Evolutionary conservation across 2,797 vertebrate species (phyloP).

Genomic region (Schizothorax lantsangensis): DNA sequence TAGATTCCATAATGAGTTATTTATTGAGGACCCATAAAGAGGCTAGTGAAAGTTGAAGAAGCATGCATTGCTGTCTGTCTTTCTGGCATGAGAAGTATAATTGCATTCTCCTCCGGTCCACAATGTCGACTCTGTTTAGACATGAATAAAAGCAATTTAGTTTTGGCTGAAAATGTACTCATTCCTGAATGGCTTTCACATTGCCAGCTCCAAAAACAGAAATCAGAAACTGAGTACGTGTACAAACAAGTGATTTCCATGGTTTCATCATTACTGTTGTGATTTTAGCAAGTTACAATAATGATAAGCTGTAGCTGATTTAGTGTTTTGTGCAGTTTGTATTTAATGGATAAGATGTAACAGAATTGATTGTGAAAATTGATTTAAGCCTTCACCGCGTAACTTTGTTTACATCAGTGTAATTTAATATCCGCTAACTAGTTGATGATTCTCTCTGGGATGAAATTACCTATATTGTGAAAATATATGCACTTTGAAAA

Average conservation of each 20-base stretch:
- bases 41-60: conserved; percentile 9
- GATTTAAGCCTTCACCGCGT: not conserved
- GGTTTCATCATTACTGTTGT: not conserved
- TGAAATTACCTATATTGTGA: not conserved
- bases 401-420: not conserved
- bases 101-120: conserved; percentile 30
- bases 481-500: conserved; percentile 8
- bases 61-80: conserved; percentile 22
- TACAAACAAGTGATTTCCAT: conserved; percentile 6
- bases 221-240: not conserved
- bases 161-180: not conserved
- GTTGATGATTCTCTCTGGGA: not conserved
- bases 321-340: not conserved
- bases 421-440: not conserved
- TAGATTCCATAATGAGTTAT: conserved; percentile 8
- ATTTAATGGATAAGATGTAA: not conserved
- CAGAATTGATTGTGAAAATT: not conserved
- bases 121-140: conserved; percentile 37
- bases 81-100: conserved; percentile 17
- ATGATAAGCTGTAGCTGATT: not conserved
- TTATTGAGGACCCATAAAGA: conserved; percentile 21
- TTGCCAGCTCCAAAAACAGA: conserved; percentile 12
- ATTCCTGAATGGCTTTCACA: not conserved
- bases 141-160: conserved; percentile 13
- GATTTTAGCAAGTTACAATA: not conserved